Percentiles rank a stretch among this genome's conserved stretches.
phyloP scores from a whole-genome alignment of 1,140 invertebrate genomes.

The Drosophila jambulina region DNA sequence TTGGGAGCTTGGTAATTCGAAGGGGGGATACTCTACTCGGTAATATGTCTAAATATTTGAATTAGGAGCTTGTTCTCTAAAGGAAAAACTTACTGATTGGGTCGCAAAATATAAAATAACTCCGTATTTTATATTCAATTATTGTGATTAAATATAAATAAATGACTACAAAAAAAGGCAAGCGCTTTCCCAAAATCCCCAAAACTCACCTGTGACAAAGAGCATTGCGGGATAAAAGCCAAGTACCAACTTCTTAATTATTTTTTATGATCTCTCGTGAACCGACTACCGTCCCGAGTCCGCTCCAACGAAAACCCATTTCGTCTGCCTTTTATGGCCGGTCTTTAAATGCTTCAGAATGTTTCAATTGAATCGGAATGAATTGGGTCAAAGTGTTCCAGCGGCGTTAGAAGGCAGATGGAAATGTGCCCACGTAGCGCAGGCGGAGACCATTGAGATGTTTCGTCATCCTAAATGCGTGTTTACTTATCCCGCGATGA shows the following conservation, averaged over 20 bases:
- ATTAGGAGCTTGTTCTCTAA: too few relatives aligned
- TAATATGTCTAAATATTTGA: too few relatives aligned
- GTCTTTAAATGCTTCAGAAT: constrained; percentile 63
- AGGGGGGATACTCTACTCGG: constrained; percentile 15
- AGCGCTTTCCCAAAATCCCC: not conserved
- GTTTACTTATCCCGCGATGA: constrained; percentile 26
- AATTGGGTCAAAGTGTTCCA: constrained; percentile 77
- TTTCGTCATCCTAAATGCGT: constrained; percentile 27
- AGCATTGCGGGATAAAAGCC: constrained; percentile 26
- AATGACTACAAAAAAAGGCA: too few relatives aligned
- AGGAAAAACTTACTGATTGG: too few relatives aligned
- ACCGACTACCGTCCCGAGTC: constrained; percentile 65
- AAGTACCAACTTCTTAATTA: constrained; percentile 68
- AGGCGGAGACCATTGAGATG: constrained; percentile 54
- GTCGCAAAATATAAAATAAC: not conserved
- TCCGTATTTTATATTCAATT: not conserved
- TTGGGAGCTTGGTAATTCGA: not conserved
- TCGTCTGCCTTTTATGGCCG: constrained; percentile 49
- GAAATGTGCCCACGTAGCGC: constrained; percentile 56
- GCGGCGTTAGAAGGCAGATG: constrained; percentile 51
- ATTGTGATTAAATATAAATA: not conserved
- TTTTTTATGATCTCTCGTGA: constrained; percentile 74
- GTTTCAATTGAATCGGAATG: constrained; percentile 57
- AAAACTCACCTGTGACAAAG: constrained; percentile 4
- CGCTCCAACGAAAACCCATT: constrained; percentile 35